These are phyloP conservation scores for Dysidea cf. avara DNA, from an alignment of 37 sponge, comb jelly and placozoan genomes.

Conservation along the genomic window DNA sequence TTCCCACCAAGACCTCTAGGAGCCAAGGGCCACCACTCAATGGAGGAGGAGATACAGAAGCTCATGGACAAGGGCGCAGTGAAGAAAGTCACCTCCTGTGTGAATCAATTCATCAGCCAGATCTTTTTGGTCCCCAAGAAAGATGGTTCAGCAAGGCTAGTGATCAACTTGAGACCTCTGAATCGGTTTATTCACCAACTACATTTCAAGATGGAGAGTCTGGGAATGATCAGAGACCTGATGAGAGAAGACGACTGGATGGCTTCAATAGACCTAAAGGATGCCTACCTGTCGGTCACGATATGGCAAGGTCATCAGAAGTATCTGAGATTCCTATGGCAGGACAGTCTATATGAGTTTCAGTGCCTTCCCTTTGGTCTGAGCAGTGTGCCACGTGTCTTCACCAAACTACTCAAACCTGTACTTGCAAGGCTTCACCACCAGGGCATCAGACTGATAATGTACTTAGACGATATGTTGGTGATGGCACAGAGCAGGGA, in stretches of 20 bases:
- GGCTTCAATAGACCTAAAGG: constrained; percentile 45
- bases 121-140: constrained; percentile 33
- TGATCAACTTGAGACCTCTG: constrained; percentile 22
- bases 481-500: background rate
- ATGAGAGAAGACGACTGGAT: constrained; percentile 27
- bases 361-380: constrained; percentile 44
- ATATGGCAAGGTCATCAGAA: constrained; percentile 3
- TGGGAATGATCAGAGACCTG: constrained; percentile 4
- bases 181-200: background rate
- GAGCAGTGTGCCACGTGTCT: constrained; percentile 39
- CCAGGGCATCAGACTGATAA: background rate
- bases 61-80: constrained; percentile 7
- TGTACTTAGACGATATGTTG: constrained; percentile 14
- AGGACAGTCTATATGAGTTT: constrained; percentile 18
- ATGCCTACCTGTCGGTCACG: constrained; percentile 34
- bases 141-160: constrained; percentile 23
- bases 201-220: constrained; percentile 54
- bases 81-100: background rate
- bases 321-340: constrained; percentile 32
- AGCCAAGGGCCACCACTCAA: too few relatives aligned
- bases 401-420: constrained; percentile 14
- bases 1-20: background rate
- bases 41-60: background rate
- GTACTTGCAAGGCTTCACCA: background rate
- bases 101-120: constrained; percentile 2